These are phyloP conservation scores for Microdon myrmicae DNA, from an alignment of 2,888 invertebrate genomes.

Conservation along the genomic window DNA sequence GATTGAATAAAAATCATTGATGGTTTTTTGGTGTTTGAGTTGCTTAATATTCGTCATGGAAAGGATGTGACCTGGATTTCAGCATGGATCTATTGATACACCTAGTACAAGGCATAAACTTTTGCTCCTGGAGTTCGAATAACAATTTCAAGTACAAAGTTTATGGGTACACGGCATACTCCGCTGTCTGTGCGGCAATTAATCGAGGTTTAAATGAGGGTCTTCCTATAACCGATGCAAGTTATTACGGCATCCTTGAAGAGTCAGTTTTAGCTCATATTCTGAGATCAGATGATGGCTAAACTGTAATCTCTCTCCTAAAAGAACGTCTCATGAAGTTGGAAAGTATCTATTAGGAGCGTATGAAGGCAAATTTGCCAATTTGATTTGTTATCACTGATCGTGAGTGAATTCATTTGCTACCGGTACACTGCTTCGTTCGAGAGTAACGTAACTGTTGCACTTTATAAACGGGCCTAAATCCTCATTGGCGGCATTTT, in stretches of 20 bases:
- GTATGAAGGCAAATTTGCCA: slow-evolving; percentile 84
- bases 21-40: no score
- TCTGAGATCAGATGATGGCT: slow-evolving; percentile 79
- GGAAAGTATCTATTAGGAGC: slow-evolving; percentile 75
- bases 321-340: slow-evolving; percentile 80
- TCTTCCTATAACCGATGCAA: slow-evolving; percentile 80
- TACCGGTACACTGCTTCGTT: slow-evolving; percentile 86
- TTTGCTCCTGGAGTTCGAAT: slow-evolving; percentile 91
- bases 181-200: slow-evolving; percentile 89
- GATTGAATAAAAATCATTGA: no score
- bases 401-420: slow-evolving; percentile 86
- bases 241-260: slow-evolving; percentile 79
- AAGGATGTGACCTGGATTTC: no score
- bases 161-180: slow-evolving; percentile 85
- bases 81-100: no score
- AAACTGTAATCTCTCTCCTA: slow-evolving; percentile 78
- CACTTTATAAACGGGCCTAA: slow-evolving; percentile 89
- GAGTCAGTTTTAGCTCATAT: slow-evolving; percentile 74
- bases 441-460: slow-evolving; percentile 76
- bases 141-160: slow-evolving; percentile 75
- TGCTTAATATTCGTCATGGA: no score
- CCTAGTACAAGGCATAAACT: no score
- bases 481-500: slow-evolving; percentile 94
- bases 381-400: slow-evolving; percentile 78
- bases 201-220: slow-evolving; percentile 85